phyloP scores from a whole-genome alignment of 2,888 invertebrate genomes.

The Conus canariensis region DNA sequence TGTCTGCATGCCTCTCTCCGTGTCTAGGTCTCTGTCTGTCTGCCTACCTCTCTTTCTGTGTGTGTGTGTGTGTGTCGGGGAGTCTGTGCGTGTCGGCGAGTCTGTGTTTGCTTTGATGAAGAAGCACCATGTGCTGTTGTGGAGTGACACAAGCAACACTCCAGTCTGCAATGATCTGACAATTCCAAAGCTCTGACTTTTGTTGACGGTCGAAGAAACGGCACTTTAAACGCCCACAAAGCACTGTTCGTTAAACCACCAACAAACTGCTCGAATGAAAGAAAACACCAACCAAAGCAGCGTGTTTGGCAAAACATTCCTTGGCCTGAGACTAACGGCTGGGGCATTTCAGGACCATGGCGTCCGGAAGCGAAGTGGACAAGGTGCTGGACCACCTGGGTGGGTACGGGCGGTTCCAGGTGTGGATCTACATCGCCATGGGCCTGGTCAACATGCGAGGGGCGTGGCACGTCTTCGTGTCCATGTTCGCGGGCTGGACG shows the following conservation, averaged over 20 bases:
- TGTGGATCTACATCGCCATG: slow-evolving; percentile 58
- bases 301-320: too few relatives aligned
- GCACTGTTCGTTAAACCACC: too few relatives aligned
- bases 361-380: slow-evolving; percentile 47
- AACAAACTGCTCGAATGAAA: too few relatives aligned
- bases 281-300: too few relatives aligned
- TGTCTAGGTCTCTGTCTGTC: not conserved
- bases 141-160: too few relatives aligned
- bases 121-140: not conserved
- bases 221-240: too few relatives aligned
- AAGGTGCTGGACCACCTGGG: slow-evolving; percentile 57
- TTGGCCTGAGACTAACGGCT: too few relatives aligned
- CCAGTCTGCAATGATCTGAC: too few relatives aligned
- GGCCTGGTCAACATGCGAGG: slow-evolving; percentile 67
- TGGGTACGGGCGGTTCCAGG: slow-evolving; percentile 60
- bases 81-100: slow-evolving; percentile 4
- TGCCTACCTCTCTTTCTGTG: not conserved
- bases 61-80: slow-evolving; percentile 24
- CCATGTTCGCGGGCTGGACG: slow-evolving; percentile 59
- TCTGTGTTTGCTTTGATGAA: not conserved
- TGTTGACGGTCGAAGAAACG: too few relatives aligned
- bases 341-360: not conserved
- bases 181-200: too few relatives aligned
- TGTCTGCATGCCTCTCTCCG: too few relatives aligned
- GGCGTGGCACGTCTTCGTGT: slow-evolving; percentile 66